Conservation (phyloP, 1,140 invertebrate genomes). For the Drosophila nasuta region DNA sequence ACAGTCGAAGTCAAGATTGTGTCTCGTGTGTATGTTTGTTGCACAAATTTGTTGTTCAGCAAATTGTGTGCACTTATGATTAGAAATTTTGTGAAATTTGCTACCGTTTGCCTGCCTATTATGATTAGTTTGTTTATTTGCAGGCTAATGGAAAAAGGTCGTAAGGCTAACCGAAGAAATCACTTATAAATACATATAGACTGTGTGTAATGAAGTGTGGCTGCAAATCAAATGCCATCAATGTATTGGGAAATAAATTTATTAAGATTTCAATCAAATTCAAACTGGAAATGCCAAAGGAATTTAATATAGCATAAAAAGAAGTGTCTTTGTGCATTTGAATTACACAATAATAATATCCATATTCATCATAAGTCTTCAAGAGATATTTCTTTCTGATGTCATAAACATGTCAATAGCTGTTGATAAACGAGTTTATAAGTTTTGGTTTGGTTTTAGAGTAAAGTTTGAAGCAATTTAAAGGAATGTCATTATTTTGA, state of each 20-base stretch:
- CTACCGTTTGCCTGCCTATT: constrained; percentile 19
- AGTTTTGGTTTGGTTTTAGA: too few species aligned
- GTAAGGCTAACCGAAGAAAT: background rate
- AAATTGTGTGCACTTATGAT: constrained; percentile 48
- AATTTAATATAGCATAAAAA: background rate
- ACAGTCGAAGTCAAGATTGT: background rate
- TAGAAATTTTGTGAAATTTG: constrained; percentile 41
- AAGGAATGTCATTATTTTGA: too few species aligned
- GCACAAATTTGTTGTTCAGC: constrained; percentile 17
- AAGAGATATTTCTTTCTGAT: too few species aligned
- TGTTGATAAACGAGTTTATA: too few species aligned
- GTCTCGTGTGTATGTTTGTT: constrained; percentile 5
- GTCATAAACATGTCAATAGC: too few species aligned
- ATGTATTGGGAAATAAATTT: constrained; percentile 1
- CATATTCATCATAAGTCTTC: too few species aligned
- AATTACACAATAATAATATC: too few species aligned
- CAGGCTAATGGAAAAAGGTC: constrained; percentile 15
- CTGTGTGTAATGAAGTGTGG: background rate
- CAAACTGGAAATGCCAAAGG: background rate
- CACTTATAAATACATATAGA: background rate
- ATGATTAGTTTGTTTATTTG: constrained; percentile 21
- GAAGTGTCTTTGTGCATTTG: too few species aligned
- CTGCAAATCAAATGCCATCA: constrained; percentile 1
- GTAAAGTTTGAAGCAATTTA: too few species aligned
- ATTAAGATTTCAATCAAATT: background rate